phyloP scores from a whole-genome alignment of 2,888 invertebrate genomes.

The Choreutis nemorana region DNA sequence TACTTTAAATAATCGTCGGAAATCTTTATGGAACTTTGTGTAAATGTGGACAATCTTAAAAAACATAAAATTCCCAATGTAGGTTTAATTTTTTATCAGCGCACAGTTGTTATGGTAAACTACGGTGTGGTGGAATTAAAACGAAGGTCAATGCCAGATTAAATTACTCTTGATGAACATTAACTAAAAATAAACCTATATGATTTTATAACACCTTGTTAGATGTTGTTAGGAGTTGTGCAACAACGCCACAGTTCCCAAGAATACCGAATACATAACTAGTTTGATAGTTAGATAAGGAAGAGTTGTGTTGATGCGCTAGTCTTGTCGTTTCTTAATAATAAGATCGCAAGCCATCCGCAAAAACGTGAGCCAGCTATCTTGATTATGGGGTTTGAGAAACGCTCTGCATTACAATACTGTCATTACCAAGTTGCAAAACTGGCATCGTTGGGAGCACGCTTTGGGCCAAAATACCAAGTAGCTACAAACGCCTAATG shows the following conservation, averaged over 20 bases:
- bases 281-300: constrained; percentile 46
- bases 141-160: too few relatives aligned
- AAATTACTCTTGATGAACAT: too few relatives aligned
- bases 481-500: too few relatives aligned
- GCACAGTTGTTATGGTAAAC: too few relatives aligned
- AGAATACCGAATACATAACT: constrained; percentile 48
- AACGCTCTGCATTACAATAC: constrained; percentile 41
- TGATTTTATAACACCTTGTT: too few relatives aligned
- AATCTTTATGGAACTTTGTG: too few relatives aligned
- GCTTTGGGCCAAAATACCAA: background rate
- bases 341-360: constrained; percentile 42
- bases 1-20: too few relatives aligned
- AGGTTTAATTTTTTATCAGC: too few relatives aligned
- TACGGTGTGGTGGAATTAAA: too few relatives aligned
- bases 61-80: too few relatives aligned
- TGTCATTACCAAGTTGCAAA: constrained; percentile 43
- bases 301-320: constrained; percentile 33
- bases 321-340: constrained; percentile 48
- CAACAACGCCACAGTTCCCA: constrained; percentile 51
- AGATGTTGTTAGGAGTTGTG: constrained; percentile 23
- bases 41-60: too few relatives aligned
- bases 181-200: too few relatives aligned
- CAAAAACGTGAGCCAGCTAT: constrained; percentile 56
- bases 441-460: background rate
- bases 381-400: constrained; percentile 33